Conservation (phyloP, 92 coral and sea anemone species). For the Porites cylindrica region DNA sequence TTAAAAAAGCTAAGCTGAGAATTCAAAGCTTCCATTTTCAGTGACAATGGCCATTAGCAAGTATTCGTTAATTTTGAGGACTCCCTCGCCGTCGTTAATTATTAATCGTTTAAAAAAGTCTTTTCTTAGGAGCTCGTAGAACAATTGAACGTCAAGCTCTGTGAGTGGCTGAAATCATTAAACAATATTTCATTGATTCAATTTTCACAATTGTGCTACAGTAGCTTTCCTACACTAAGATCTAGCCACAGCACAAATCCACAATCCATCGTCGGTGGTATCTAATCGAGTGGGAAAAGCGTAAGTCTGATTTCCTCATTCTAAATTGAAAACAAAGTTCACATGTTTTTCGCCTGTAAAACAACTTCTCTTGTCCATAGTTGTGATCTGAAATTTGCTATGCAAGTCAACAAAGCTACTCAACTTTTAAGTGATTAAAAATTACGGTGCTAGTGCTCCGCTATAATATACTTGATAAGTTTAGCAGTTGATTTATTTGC, state of each 20-base stretch:
- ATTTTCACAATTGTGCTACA: neutral
- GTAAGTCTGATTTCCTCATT: too few species aligned
- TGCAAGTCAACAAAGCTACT: too few species aligned
- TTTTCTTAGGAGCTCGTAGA: neutral
- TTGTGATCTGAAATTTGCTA: too few species aligned
- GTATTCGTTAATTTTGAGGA: neutral
- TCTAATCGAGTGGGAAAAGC: too few species aligned
- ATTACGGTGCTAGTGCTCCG: too few species aligned
- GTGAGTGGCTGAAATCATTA: conserved; percentile 18
- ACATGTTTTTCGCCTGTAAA: too few species aligned
- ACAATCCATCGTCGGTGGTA: neutral
- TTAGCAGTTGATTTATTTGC: too few species aligned
- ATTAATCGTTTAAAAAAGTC: conserved; percentile 4
- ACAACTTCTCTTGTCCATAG: too few species aligned
- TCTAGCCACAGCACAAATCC: neutral
- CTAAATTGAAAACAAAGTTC: too few species aligned
- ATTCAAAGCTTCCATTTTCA: neutral
- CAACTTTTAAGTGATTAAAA: too few species aligned
- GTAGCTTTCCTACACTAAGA: neutral
- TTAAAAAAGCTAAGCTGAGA: neutral
- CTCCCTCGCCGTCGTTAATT: conserved; percentile 13
- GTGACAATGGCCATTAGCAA: neutral
- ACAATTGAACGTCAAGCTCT: neutral
- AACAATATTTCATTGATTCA: conserved; percentile 4
- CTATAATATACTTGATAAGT: too few species aligned